A percentile compares a stretch with the other conserved stretches of the same genome.
These are phyloP conservation scores for Panzeria rudis DNA, from an alignment of 2,888 invertebrate genomes.

Conservation along the genomic window DNA sequence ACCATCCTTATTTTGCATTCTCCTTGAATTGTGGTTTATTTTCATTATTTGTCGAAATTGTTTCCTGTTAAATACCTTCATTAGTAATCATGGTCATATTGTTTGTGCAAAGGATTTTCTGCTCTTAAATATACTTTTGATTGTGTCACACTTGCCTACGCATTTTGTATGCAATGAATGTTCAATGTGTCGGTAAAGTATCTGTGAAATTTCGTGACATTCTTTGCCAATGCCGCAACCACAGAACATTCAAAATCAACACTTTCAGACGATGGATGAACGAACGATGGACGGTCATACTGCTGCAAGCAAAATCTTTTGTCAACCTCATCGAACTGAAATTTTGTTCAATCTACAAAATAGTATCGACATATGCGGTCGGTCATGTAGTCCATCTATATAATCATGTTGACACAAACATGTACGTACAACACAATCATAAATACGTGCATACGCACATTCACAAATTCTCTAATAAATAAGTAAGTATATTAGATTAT, in stretches of 20 bases:
- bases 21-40: slow-evolving; percentile 29
- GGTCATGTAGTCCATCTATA: background rate
- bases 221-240: slow-evolving; percentile 50
- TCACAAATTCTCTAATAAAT: slow-evolving; percentile 13
- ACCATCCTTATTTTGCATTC: no score
- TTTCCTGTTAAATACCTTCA: slow-evolving; percentile 71
- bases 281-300: background rate
- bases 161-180: slow-evolving; percentile 47
- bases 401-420: slow-evolving; percentile 5
- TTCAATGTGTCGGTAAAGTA: slow-evolving; percentile 31
- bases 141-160: slow-evolving; percentile 12
- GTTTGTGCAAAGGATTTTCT: slow-evolving; percentile 18
- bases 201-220: slow-evolving; percentile 65
- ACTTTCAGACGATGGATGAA: slow-evolving; percentile 17
- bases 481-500: slow-evolving; percentile 37
- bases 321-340: slow-evolving; percentile 19
- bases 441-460: background rate
- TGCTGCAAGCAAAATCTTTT: slow-evolving; percentile 30
- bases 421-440: background rate
- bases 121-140: slow-evolving; percentile 26
- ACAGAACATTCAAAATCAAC: slow-evolving; percentile 62
- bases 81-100: slow-evolving; percentile 67
- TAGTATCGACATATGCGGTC: slow-evolving; percentile 6
- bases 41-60: slow-evolving; percentile 51
- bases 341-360: slow-evolving; percentile 27